These are phyloP conservation scores for Cheilosia pagana DNA, from an alignment of 2,888 invertebrate genomes.

Conservation along the genomic window DNA sequence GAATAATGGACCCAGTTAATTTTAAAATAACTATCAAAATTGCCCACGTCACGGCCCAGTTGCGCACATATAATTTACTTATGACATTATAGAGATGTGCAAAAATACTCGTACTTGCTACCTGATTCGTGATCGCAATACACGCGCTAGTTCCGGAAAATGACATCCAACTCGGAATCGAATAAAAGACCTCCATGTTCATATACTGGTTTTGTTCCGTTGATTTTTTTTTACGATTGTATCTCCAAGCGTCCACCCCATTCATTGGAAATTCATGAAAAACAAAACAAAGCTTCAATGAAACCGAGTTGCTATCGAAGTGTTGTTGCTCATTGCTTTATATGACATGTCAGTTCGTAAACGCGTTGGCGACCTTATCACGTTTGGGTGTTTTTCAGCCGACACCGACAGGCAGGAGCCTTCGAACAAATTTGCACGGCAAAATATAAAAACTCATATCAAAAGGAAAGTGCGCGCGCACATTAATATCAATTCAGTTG, in stretches of 20 bases:
- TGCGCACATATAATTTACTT: too few relatives aligned
- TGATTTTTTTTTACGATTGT: constrained; percentile 31
- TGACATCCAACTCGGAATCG: constrained; percentile 40
- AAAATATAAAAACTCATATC: constrained; percentile 32
- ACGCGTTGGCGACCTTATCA: constrained; percentile 69
- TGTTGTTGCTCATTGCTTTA: constrained; percentile 51
- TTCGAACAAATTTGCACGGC: constrained; percentile 66
- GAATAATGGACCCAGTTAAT: too few relatives aligned
- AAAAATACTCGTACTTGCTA: too few relatives aligned
- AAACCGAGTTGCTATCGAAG: constrained; percentile 31
- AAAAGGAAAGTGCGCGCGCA: constrained; percentile 61
- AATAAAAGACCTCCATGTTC: constrained; percentile 18
- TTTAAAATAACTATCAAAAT: too few relatives aligned
- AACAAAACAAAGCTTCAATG: constrained; percentile 66
- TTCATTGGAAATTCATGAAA: constrained; percentile 53
- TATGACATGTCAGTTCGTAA: constrained; percentile 62
- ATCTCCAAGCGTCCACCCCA: constrained; percentile 9
- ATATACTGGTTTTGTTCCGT: constrained; percentile 3
- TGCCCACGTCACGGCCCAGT: too few relatives aligned
- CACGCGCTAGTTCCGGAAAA: constrained; percentile 60
- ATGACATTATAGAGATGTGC: too few relatives aligned
- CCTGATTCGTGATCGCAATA: constrained; percentile 42
- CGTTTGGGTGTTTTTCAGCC: constrained; percentile 67
- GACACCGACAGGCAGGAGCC: constrained; percentile 56
- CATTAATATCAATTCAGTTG: constrained; percentile 25